Conservation (phyloP, 2,797 vertebrate genomes). For the Myiothlypis chrysogaster region DNA sequence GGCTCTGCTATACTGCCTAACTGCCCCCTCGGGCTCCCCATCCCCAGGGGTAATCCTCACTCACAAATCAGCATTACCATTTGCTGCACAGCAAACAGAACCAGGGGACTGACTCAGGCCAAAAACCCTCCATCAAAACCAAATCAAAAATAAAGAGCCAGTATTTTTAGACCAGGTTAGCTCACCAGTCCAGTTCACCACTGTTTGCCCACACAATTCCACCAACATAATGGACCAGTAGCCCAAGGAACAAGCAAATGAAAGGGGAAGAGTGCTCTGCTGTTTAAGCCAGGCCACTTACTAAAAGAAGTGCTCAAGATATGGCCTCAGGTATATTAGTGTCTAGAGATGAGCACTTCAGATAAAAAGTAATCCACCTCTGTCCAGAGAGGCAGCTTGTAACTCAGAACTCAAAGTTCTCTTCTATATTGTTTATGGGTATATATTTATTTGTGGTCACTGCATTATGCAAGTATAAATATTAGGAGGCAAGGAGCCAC, state of each 20-base stretch:
- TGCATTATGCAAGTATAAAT: not conserved
- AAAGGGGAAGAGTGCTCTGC: not conserved
- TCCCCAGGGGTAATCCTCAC: not conserved
- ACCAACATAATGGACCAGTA: not conserved
- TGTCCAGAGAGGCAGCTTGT: not conserved
- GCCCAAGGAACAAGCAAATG: not conserved
- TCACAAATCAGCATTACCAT: not conserved
- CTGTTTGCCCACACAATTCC: not conserved
- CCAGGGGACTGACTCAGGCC: not conserved
- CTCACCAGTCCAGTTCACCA: not conserved
- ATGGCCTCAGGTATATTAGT: not conserved
- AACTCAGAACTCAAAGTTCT: not conserved
- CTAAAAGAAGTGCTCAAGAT: not conserved
- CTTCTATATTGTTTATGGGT: not conserved
- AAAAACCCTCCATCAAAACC: not conserved
- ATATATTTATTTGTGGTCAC: not conserved
- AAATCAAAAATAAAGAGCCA: not conserved
- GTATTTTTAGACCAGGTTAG: not conserved
- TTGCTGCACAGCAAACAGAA: not conserved
- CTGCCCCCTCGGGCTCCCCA: not conserved
- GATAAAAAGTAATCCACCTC: not conserved
- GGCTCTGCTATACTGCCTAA: not conserved
- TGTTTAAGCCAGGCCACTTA: not conserved
- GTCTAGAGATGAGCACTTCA: not conserved
- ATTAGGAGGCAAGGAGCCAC: not conserved